Evolutionary conservation across 64 coral and sea anemone genomes (phyloP).

Genomic region (Dendronephthya gigantea): DNA sequence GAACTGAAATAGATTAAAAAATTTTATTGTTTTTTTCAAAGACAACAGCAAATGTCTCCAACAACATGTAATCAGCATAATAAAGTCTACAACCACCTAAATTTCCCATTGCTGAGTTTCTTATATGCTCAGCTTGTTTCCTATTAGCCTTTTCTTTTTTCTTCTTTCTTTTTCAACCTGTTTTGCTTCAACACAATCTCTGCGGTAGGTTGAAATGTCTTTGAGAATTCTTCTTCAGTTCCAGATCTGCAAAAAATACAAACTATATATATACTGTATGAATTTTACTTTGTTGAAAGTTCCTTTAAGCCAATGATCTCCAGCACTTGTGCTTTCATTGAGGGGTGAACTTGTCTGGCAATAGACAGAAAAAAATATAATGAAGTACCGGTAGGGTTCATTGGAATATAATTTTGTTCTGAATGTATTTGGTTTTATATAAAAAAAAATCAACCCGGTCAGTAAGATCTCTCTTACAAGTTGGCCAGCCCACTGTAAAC

Average conservation of each 20-base stretch:
- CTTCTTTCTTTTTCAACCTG: background rate
- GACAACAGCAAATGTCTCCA: no score
- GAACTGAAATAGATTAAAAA: no score
- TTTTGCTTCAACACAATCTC: background rate
- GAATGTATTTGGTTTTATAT: no score
- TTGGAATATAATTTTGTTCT: no score
- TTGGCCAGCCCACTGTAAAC: no score
- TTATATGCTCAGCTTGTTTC: background rate
- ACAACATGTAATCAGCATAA: background rate
- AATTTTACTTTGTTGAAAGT: no score
- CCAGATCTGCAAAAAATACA: background rate
- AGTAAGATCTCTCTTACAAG: no score
- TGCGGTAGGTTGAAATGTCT: background rate
- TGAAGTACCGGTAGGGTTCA: no score
- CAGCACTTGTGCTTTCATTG: no score
- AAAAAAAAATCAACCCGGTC: no score
- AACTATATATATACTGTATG: background rate
- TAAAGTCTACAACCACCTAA: background rate
- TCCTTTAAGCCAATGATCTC: no score
- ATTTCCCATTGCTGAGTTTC: background rate
- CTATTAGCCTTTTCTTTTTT: background rate
- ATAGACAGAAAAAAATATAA: background rate
- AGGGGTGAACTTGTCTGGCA: background rate
- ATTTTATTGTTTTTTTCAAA: no score
- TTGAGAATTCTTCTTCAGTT: slow-evolving; percentile 1